These are phyloP conservation scores for Prionchulus punctatus DNA, from an alignment of 2,888 invertebrate species.

Conservation along the genomic window DNA sequence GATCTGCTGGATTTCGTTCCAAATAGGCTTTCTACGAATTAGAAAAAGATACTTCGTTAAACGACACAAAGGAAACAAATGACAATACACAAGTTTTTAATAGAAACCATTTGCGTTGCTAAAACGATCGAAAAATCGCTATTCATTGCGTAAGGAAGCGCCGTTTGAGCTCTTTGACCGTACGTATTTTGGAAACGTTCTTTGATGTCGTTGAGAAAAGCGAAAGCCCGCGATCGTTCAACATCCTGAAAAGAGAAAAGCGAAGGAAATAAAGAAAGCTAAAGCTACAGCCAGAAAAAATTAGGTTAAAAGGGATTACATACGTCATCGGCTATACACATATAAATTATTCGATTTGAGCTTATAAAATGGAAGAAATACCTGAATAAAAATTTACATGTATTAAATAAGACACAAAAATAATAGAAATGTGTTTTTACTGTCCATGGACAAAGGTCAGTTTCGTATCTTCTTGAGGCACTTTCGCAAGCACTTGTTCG, in stretches of 20 bases:
- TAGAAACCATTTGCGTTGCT: constrained; percentile 63
- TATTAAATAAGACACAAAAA: constrained; percentile 6
- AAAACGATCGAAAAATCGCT: constrained; percentile 71
- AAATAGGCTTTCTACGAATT: background rate
- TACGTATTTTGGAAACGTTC: constrained; percentile 60
- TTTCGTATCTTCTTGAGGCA: constrained; percentile 31
- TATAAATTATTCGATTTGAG: constrained; percentile 68
- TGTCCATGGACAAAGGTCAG: constrained; percentile 2
- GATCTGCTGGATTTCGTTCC: background rate
- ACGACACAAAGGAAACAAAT: background rate
- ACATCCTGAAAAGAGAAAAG: constrained; percentile 54
- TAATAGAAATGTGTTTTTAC: background rate
- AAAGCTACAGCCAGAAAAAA: no score
- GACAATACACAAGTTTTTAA: background rate
- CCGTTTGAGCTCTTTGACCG: constrained; percentile 60
- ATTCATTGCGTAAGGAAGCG: constrained; percentile 87
- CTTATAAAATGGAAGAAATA: constrained; percentile 80
- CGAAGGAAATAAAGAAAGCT: no score
- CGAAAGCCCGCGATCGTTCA: constrained; percentile 73
- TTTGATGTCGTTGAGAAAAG: constrained; percentile 75
- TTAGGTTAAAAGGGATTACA: constrained; percentile 19
- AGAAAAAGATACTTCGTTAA: background rate
- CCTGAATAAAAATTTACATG: constrained; percentile 35
- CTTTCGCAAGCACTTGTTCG: constrained; percentile 70
- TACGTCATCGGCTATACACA: constrained; percentile 71